These are phyloP conservation scores for Gryon sp. DNA, from an alignment of 1,140 invertebrate genomes.

Conservation along the genomic window DNA sequence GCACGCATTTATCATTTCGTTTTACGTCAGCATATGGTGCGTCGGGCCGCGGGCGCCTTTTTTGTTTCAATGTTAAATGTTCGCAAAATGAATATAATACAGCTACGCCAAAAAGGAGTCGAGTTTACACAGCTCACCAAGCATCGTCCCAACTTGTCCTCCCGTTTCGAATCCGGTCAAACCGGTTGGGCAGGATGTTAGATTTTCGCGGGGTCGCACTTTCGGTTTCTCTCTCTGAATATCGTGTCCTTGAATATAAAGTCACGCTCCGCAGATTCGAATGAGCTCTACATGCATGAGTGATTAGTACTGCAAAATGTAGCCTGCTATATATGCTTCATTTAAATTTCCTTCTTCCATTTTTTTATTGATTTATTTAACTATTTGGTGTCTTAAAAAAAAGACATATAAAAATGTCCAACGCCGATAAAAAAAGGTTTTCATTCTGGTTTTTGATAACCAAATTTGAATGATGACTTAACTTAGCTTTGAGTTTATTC, in stretches of 20 bases:
- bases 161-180: conserved; percentile 77
- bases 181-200: conserved; percentile 80
- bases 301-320: conserved; percentile 64
- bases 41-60: conserved; percentile 56
- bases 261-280: conserved; percentile 66
- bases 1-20: conserved; percentile 52
- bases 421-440: no score
- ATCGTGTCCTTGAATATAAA: conserved; percentile 77
- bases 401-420: conserved; percentile 8
- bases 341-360: conserved; percentile 48
- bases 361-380: background rate
- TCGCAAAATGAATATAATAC: conserved; percentile 66
- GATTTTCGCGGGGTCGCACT: conserved; percentile 81
- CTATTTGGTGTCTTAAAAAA: background rate
- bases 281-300: conserved; percentile 66
- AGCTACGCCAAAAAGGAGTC: conserved; percentile 73
- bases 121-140: conserved; percentile 75
- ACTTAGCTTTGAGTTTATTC: no score
- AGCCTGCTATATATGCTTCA: conserved; percentile 60
- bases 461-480: no score
- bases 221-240: conserved; percentile 78
- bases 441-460: no score
- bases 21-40: conserved; percentile 46
- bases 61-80: conserved; percentile 65
- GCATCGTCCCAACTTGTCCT: conserved; percentile 68